Evolutionary conservation across 2,113 vertebrate species (phyloP), one percentile per base, ranked within the genome.

Genomic region (Zapus hudsonius): DNA sequence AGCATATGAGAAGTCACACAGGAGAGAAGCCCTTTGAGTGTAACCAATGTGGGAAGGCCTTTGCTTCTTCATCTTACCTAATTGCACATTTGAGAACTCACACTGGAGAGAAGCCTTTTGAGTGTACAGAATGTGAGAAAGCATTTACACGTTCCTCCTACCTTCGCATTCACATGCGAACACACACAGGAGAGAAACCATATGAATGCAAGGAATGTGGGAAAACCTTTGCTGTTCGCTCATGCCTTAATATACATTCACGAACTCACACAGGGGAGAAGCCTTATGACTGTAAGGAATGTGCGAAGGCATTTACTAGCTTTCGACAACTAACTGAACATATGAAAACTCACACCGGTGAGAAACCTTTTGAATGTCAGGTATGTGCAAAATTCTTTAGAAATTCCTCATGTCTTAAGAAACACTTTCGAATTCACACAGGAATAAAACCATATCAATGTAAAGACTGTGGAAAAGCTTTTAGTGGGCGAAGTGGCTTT

Each of bases 151-250:
- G 87, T 9, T 81, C 87, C 36, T 89, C 66, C 9, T 89, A 89
- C 87, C 76, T 88, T 78, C 61, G 63, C 29, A 78, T 78, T 88
- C 86, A 79, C 44, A 85, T 72, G 74, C 33, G 74, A 57, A 79
- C 47, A 33, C 74, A 88, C 27, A 79, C 83, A 16, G 86, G 86
- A 59, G 92, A 96, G 64, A 96, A 87, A 36, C 90, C 94, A 19
- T 94, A 90, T 29, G 52, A 88, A 12, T 96, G 96, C 42, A 72
- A 55, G 22, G 83, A 93, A 64, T 96, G 96, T 70, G 88, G 94
- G n/a, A 95, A 92, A 85, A 44, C 74, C 29, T 96, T 87, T 42
- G 72, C 72, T 64, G 85, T 74, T 31, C 72, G 72, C 72, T 87
- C 85, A 47, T 87, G 70, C 70, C 85, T 87, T 64, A 75, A 63